Base-by-base conservation (phyloP, 2,113 vertebrate species). In the Atlantisia rogersi region DNA sequence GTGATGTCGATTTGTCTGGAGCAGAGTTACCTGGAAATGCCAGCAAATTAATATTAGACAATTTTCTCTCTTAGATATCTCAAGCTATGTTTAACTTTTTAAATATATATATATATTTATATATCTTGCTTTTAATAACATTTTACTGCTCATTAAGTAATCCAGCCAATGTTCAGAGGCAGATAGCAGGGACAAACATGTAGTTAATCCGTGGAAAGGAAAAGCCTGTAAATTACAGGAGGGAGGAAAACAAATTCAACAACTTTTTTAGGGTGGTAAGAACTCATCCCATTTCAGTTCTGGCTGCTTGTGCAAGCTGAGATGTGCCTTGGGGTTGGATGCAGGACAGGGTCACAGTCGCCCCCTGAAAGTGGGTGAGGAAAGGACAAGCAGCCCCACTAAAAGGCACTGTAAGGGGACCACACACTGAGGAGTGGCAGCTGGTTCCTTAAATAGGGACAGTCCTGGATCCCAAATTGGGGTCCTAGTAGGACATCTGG, bases 161-260 rank as follows among this genome's bases (percentile, higher is more conserved):
- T 14, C 22, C 29, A 78, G 10, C 19, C 26, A 35, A 32, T 25
- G 28, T 40, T 35, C 10, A 8, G 32, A 92, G 32, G 59, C 37
- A 68, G 42, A 73, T 32, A 55, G 26, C 24, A 64, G 64, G 65
- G 44, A 53, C 31, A 75, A 52, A 75, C 53, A 48, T 12, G 40
- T 22, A 44, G 15, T 59, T 70, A 64, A 79, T 48, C 10, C 21
- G 20, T 8, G 7, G 32, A 82, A 77, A 59, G 4, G 8, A 63
- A 79, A 50, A 12, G 6, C 10, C 21, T 44, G 21, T 52, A 63
- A 82, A 46, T 53, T 48, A 63, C 7, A 58, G 22, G 25, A 25
- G 52, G 25, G 12, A 12, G 2, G 2, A 1, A 8, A 28, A 28
- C 59, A 21, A 48, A 48, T 48, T 21, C 7, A 7, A 1, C 0